These are phyloP conservation scores for Sminthurinus aureus DNA, from an alignment of 2,888 invertebrate genomes.

Conservation along the genomic window DNA sequence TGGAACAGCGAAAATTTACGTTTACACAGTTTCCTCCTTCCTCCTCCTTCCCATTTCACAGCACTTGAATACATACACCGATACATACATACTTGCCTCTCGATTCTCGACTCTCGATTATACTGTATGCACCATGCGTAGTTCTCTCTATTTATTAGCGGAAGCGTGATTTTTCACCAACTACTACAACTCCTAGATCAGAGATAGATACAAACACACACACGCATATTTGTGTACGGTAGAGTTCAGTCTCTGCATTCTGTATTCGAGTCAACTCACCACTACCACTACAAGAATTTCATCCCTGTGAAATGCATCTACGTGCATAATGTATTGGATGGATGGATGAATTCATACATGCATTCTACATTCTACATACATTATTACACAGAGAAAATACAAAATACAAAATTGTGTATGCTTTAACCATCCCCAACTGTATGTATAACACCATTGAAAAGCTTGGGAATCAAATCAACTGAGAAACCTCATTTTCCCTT, in stretches of 20 bases:
- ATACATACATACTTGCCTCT: neutral
- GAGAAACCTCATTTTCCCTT: slow-evolving; percentile 48
- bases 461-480: slow-evolving; percentile 48
- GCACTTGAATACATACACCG: neutral
- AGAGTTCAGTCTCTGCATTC: no score
- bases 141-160: slow-evolving; percentile 39
- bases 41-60: slow-evolving; percentile 3
- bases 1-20: neutral
- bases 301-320: no score
- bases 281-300: no score
- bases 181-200: slow-evolving; percentile 8
- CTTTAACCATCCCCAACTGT: slow-evolving; percentile 17
- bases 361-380: no score
- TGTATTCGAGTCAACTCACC: no score
- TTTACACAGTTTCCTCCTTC: slow-evolving; percentile 7
- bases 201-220: no score
- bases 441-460: slow-evolving; percentile 17
- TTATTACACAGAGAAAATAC: neutral
- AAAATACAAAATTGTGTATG: neutral
- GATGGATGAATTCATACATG: no score
- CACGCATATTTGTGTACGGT: no score
- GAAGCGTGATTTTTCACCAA: slow-evolving; percentile 47
- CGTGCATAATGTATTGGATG: no score
- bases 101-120: no score
- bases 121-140: neutral